phyloP scores from a whole-genome alignment of 92 coral and sea anemone genomes.

The Parazoanthus darwini region DNA sequence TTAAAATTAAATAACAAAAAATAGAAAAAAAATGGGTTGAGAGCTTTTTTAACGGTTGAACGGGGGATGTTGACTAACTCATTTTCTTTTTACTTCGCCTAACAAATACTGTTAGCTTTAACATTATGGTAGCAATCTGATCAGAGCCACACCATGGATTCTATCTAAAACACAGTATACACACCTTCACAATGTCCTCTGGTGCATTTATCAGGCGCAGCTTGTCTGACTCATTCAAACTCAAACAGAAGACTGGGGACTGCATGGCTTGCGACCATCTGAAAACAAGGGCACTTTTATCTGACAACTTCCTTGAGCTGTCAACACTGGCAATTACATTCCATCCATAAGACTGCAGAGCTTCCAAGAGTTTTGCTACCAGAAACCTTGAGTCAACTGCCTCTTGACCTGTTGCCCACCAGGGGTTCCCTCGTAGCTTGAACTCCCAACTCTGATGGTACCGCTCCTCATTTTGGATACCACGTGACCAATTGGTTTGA shows the following conservation, averaged over 20 bases:
- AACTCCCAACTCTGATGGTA: constrained; percentile 59
- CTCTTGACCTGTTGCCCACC: constrained; percentile 55
- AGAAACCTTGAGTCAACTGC: constrained; percentile 57
- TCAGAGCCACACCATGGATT: background rate
- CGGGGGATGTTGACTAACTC: too few relatives aligned
- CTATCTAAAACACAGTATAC: background rate
- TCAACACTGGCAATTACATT: constrained; percentile 44
- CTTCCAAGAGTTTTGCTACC: constrained; percentile 43
- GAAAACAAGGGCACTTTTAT: constrained; percentile 49
- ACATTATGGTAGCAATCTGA: too few relatives aligned
- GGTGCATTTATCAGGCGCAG: constrained; percentile 57
- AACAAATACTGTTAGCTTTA: too few relatives aligned
- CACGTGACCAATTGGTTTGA: constrained; percentile 53
- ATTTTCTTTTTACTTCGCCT: too few relatives aligned
- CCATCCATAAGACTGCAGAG: constrained; percentile 62
- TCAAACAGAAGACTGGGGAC: constrained; percentile 47
- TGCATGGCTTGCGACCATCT: constrained; percentile 41
- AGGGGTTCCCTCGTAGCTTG: constrained; percentile 60
- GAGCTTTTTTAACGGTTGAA: too few relatives aligned
- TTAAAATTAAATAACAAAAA: too few relatives aligned
- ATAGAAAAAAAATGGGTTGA: too few relatives aligned
- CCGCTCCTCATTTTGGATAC: constrained; percentile 51
- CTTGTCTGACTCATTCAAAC: constrained; percentile 50
- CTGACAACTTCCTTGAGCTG: constrained; percentile 41
- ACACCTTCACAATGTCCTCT: constrained; percentile 41